Conservation (phyloP, 2,888 invertebrate species). For the Trichopoda pennipes region DNA sequence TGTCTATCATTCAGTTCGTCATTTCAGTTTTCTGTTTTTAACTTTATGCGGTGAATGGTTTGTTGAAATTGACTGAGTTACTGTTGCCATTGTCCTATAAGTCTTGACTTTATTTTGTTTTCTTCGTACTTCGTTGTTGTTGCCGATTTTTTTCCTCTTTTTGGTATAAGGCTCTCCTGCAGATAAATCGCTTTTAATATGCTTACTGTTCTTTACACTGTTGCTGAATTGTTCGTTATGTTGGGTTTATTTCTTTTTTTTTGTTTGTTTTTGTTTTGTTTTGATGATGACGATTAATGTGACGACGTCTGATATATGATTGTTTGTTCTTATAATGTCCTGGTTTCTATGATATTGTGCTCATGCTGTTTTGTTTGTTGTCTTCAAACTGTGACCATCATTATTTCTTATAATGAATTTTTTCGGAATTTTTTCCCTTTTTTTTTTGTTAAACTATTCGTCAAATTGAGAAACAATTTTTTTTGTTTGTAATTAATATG, state of each 20-base stretch:
- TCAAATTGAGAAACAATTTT: constrained; percentile 45
- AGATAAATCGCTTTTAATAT: constrained; percentile 68
- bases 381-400: constrained; percentile 50
- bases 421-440: constrained; percentile 28
- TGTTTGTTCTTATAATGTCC: constrained; percentile 58
- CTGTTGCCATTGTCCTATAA: constrained; percentile 65
- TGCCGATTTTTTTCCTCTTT: constrained; percentile 29
- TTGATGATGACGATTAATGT: constrained; percentile 66
- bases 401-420: constrained; percentile 63
- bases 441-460: constrained; percentile 57
- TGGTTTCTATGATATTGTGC: constrained; percentile 29
- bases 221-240: constrained; percentile 30
- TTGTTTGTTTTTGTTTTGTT: constrained; percentile 1
- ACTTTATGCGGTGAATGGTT: constrained; percentile 42
- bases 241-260: constrained; percentile 10
- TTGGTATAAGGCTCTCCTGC: constrained; percentile 39
- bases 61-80: constrained; percentile 66
- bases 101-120: constrained; percentile 50
- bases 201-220: constrained; percentile 65
- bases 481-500: constrained; percentile 36
- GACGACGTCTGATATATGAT: constrained; percentile 65
- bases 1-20: constrained; percentile 64
- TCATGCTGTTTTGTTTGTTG: constrained; percentile 59
- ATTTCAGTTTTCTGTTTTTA: constrained; percentile 45
- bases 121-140: not conserved